A percentile compares a stretch with the other conserved stretches of the same genome.
Evolutionary conservation across 23 tunicate genomes (phyloP).

Genomic region (Ascidia mentula): DNA sequence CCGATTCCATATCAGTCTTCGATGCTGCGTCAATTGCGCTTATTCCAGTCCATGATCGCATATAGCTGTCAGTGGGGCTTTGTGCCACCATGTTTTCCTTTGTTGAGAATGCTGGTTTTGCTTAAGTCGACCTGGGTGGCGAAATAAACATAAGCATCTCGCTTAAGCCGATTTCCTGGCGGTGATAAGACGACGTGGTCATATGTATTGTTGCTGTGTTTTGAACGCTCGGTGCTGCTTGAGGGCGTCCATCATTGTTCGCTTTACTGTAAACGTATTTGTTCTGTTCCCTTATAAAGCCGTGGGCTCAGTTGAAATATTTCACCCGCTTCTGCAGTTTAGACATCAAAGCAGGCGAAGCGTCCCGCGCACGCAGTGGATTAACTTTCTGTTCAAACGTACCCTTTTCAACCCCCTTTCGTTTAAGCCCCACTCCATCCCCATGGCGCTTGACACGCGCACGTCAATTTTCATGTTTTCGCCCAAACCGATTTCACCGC

Average conservation of each 20-base stretch:
- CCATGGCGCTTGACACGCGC: neutral
- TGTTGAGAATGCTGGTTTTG: too few relatives aligned
- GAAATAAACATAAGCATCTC: neutral
- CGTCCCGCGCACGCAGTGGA: neutral
- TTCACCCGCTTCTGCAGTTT: neutral
- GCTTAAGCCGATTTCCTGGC: neutral
- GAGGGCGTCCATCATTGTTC: too few relatives aligned
- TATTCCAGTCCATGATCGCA: neutral
- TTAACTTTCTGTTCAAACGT: neutral
- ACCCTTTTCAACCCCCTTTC: neutral
- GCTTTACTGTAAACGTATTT: too few relatives aligned
- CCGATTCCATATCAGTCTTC: neutral
- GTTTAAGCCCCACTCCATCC: neutral
- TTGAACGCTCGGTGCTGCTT: too few relatives aligned
- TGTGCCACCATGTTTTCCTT: too few relatives aligned
- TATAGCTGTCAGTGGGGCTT: too few relatives aligned
- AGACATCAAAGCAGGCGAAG: neutral
- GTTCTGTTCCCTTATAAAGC: neutral
- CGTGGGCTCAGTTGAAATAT: neutral
- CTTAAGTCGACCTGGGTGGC: slow-evolving; percentile 6
- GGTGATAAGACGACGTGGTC: neutral
- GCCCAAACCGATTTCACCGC: neutral
- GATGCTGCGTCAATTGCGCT: neutral
- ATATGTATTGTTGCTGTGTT: too few relatives aligned
- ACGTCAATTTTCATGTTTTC: neutral